Evolutionary conservation across 2,113 vertebrate genomes (phyloP).

Genomic region (Sturnus vulgaris): DNA sequence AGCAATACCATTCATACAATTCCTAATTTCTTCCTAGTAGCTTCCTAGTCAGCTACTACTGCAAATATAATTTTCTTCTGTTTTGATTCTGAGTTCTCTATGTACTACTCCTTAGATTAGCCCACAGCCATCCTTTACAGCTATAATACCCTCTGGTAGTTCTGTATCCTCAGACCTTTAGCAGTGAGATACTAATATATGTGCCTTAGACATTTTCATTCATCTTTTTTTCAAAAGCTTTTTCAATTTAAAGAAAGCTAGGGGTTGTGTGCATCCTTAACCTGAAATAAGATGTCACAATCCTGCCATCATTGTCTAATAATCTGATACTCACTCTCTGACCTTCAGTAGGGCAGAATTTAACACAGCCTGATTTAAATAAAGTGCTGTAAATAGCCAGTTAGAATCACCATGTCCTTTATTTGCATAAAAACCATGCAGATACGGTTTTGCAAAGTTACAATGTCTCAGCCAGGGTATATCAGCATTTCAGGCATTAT

Average conservation of each 20-base stretch:
- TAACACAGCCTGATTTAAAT: not conserved
- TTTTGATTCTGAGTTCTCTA: not conserved
- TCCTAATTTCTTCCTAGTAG: not conserved
- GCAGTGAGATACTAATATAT: not conserved
- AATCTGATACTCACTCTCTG: not conserved
- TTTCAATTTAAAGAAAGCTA: not conserved
- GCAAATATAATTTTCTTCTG: not conserved
- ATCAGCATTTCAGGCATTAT: not conserved
- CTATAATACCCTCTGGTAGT: not conserved
- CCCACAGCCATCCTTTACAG: not conserved
- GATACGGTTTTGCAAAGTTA: not conserved
- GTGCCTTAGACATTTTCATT: not conserved
- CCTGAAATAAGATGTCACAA: not conserved
- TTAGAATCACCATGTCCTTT: not conserved
- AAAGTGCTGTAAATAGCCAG: not conserved
- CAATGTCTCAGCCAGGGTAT: not conserved
- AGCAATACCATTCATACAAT: not conserved
- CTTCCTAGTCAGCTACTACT: not conserved
- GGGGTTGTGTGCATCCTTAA: not conserved
- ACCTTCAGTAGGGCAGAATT: not conserved
- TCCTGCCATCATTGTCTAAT: not conserved
- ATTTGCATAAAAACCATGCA: not conserved
- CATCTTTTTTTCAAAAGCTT: not conserved
- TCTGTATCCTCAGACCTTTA: not conserved
- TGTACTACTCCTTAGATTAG: not conserved